Percentiles rank a stretch among this genome's conserved stretches.
Evolutionary conservation across 2,888 invertebrate genomes (phyloP).

Genomic region (Himalopsyche anomala): DNA sequence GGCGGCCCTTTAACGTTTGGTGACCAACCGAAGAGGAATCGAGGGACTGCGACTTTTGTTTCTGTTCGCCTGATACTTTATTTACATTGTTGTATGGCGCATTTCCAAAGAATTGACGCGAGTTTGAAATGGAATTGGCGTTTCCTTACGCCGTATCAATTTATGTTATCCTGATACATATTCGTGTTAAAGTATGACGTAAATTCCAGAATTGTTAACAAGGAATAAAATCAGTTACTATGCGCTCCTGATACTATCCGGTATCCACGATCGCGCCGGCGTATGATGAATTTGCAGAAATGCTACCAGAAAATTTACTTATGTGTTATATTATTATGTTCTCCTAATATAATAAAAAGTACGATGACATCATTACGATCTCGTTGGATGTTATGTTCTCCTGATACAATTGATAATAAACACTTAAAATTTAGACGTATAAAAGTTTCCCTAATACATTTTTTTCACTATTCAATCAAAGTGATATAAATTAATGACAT

Average conservation of each 20-base stretch:
- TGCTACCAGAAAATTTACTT: background rate
- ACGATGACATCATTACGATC: background rate
- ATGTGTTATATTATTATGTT: background rate
- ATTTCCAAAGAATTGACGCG: background rate
- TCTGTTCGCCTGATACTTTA: slow-evolving; percentile 9
- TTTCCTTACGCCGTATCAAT: background rate
- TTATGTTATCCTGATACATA: background rate
- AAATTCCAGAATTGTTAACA: too few relatives aligned
- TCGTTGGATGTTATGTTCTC: too few relatives aligned
- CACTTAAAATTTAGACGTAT: too few relatives aligned
- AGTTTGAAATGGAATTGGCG: background rate
- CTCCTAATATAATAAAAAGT: slow-evolving; percentile 4
- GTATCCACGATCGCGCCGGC: too few relatives aligned
- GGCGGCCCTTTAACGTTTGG: slow-evolving; percentile 48
- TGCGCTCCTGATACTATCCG: background rate
- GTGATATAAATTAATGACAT: too few relatives aligned
- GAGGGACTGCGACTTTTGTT: background rate
- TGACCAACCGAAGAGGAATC: slow-evolving; percentile 23
- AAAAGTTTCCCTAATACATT: too few relatives aligned
- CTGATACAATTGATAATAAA: too few relatives aligned
- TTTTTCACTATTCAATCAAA: too few relatives aligned
- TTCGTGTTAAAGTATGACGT: background rate
- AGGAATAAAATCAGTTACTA: background rate
- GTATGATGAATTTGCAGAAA: background rate
- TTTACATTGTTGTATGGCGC: background rate